A percentile compares a stretch with the other conserved stretches of the same genome.
These are phyloP conservation scores for Phataginus tetradactyla DNA, from an alignment of 2,797 vertebrate genomes.

Conservation along the genomic window DNA sequence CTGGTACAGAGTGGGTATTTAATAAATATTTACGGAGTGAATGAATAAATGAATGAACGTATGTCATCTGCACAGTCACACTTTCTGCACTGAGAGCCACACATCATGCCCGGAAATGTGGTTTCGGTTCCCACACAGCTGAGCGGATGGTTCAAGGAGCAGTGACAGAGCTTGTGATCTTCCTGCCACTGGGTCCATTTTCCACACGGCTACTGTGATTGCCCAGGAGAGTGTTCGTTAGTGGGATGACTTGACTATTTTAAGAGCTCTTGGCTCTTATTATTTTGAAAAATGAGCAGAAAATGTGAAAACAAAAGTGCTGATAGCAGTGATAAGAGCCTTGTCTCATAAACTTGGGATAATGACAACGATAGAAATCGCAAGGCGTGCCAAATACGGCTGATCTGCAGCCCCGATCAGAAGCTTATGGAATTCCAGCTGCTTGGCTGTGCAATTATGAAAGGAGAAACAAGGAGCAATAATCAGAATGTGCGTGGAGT, in stretches of 20 bases:
- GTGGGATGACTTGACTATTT: neutral
- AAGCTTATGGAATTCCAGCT: neutral
- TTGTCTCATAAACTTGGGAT: constrained; percentile 7
- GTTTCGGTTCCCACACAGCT: neutral
- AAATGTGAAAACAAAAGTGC: neutral
- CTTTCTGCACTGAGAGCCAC: neutral
- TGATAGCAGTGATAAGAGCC: neutral
- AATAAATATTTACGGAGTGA: neutral
- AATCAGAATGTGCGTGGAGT: neutral
- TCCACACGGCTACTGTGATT: neutral
- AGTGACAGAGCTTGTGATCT: neutral
- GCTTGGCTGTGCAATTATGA: neutral
- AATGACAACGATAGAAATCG: neutral
- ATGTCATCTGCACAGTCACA: neutral
- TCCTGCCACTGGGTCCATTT: neutral
- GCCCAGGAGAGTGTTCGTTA: neutral
- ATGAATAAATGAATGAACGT: neutral
- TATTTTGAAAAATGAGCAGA: constrained; percentile 17
- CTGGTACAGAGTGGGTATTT: neutral
- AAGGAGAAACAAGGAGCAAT: neutral
- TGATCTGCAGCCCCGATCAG: neutral
- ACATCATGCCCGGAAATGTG: neutral
- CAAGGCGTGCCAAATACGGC: neutral
- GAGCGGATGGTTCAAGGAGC: neutral
- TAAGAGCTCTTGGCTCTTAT: neutral